These are phyloP conservation scores for Strongylocentrotus purpuratus DNA, from an alignment of 35 echinoderm and acorn worm genomes.

Conservation along the genomic window DNA sequence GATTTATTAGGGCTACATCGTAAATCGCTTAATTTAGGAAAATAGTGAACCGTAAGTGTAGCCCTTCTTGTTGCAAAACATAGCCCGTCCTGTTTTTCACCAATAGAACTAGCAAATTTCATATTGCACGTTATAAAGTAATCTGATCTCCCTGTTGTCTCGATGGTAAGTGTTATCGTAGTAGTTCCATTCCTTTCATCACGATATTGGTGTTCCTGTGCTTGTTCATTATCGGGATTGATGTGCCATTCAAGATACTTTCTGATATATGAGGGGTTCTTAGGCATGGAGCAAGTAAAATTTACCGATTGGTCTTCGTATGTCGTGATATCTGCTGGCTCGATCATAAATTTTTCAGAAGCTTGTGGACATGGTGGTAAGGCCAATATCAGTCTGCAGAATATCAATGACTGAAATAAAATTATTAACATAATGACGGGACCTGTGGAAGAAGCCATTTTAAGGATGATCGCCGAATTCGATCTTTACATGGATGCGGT, in stretches of 20 bases:
- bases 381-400: background rate
- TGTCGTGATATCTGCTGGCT: background rate
- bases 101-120: background rate
- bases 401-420: background rate
- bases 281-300: background rate
- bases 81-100: background rate
- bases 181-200: background rate
- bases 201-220: background rate
- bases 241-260: background rate
- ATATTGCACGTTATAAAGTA: background rate
- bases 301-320: background rate
- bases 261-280: background rate
- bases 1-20: background rate
- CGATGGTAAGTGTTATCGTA: background rate
- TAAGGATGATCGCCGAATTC: background rate
- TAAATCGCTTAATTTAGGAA: background rate
- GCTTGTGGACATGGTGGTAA: background rate
- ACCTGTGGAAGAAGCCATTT: background rate
- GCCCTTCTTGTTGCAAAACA: background rate
- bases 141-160: background rate
- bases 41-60: background rate
- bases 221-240: background rate
- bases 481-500: background rate
- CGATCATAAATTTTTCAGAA: background rate
- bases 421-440: background rate